Base-by-base conservation (phyloP, 2,113 vertebrate species). In the Ariopsis seemanni region DNA sequence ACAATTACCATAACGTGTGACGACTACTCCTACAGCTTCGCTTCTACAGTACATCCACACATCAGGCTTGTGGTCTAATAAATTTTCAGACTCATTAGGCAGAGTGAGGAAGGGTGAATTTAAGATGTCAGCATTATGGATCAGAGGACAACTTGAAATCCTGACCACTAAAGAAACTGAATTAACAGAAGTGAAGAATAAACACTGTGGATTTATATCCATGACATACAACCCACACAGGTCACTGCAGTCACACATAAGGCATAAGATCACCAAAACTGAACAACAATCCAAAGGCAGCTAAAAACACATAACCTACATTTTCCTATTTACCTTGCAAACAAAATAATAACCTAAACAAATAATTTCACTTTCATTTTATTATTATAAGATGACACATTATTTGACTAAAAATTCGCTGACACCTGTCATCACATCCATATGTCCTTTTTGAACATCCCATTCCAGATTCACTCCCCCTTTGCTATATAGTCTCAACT, bases 1-100 rank as follows among this genome's bases (percentile, higher is more conserved):
- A 90, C 89, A 92, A 93, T 92, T 91, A 93, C 91, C 87, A 80
- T 77, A 42, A 63, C 0, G 77, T 87, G 91, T 79, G 82, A 88
- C 81, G 87, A 89, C 88, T 79, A 77, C 90, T 91, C 83, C 67
- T 74, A 85, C 87, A 22, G 85, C 22, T 81, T 81, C 63, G 71
- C 11, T 55, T 86, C 27, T 58, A 30, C 50, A 85, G 34, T 7
- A 53, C 22, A 77, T n/a, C 22, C 53, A 78, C 22, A 78, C 75
- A 78, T 55, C 52, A 53, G 7, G 57, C 42, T 52, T 60, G 55
- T 48, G 20, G 5, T 57, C 60, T 55, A 53, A 60, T 85, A 85
- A 69, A 42, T 30, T 2, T 55, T 42, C 34, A n/a, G 52, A 48
- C 12, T 48, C 77, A 81, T 34, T 74, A 85, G 78, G n/a, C 53